Conservation (phyloP, 2,797 vertebrate genomes). For the Etheostoma perlongum region DNA sequence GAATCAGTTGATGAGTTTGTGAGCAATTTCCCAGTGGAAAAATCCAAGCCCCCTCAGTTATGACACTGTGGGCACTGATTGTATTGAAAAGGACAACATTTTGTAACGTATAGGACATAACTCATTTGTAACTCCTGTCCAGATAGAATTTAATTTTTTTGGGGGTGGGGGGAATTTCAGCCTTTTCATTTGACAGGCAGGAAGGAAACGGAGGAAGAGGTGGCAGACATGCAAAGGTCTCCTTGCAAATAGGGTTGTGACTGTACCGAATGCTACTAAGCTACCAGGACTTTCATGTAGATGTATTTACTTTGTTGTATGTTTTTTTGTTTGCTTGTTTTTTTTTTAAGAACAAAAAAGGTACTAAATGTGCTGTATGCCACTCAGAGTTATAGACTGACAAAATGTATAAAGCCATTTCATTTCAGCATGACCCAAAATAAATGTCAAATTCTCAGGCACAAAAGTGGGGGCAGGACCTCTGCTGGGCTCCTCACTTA, state of each 20-base stretch:
- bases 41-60: neutral
- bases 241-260: neutral
- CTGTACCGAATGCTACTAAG: neutral
- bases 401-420: constrained; percentile 2
- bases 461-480: neutral
- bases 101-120: no score
- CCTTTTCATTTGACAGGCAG: neutral
- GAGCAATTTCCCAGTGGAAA: no score
- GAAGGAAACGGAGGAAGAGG: neutral
- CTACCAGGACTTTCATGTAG: neutral
- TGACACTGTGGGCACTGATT: neutral
- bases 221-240: neutral
- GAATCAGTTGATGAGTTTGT: no score
- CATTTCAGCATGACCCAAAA: constrained; percentile 5
- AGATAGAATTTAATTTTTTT: neutral
- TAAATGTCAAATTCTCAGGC: constrained; percentile 15
- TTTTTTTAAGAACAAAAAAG: neutral
- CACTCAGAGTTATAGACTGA: neutral
- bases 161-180: neutral
- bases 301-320: neutral
- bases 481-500: neutral
- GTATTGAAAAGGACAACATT: neutral
- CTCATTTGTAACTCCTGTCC: neutral
- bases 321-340: neutral
- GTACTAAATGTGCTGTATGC: neutral